Evolutionary conservation across 2,113 vertebrate species (phyloP).

Genomic region (Petroica traversi): DNA sequence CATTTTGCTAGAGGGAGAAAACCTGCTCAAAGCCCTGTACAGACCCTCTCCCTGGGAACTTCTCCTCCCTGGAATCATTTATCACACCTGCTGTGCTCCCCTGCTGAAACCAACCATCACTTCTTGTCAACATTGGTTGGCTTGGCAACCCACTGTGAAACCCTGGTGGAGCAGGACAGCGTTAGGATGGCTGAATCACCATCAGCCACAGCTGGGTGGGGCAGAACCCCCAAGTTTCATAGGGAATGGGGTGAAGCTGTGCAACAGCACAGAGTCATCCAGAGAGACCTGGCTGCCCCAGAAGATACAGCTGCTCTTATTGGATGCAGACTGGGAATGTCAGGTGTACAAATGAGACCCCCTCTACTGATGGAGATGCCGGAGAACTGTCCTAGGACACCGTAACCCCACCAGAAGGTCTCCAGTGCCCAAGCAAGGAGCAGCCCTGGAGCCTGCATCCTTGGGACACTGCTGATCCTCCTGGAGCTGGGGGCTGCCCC

Average conservation of each 20-base stretch:
- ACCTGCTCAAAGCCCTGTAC: background rate
- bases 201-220: background rate
- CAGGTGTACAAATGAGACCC: background rate
- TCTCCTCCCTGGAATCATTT: background rate
- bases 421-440: background rate
- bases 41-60: background rate
- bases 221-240: fast-evolving
- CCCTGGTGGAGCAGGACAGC: fast-evolving
- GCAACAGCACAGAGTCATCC: fast-evolving
- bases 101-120: fast-evolving
- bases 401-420: background rate
- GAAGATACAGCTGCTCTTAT: fast-evolving
- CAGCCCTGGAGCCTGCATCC: background rate
- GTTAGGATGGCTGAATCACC: background rate
- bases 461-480: fast-evolving
- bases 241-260: background rate
- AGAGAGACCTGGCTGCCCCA: background rate
- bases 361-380: background rate
- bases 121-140: background rate
- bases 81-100: background rate
- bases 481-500: background rate
- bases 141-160: background rate
- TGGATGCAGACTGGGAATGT: background rate
- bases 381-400: background rate
- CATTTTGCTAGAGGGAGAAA: background rate